Conservation (phyloP, 1,140 invertebrate species). For the Ctenoplectra terminalis region DNA sequence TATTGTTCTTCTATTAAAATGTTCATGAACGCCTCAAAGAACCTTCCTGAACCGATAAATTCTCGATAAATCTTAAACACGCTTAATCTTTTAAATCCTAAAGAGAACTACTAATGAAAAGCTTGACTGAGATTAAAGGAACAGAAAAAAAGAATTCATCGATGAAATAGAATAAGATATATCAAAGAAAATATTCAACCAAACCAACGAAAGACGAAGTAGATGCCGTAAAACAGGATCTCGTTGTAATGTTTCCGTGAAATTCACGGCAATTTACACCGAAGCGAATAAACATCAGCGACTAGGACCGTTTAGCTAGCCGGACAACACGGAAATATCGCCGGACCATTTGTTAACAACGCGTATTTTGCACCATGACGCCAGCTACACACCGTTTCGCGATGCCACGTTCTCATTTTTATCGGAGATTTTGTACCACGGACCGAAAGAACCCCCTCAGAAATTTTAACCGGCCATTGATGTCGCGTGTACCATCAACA, state of each 20-base stretch:
- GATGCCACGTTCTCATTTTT: constrained; percentile 14
- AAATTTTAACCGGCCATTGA: constrained; percentile 16
- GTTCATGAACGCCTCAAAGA: not conserved
- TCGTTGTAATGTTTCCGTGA: not conserved
- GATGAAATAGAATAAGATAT: not conserved
- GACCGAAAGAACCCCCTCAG: not conserved
- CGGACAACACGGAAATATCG: constrained; percentile 19
- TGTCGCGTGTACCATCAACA: not conserved
- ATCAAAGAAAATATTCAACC: not conserved
- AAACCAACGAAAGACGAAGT: too few relatives aligned
- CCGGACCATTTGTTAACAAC: constrained; percentile 27
- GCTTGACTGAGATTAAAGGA: too few relatives aligned
- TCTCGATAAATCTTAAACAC: not conserved
- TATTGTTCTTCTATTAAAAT: constrained; percentile 11
- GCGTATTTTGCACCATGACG: constrained; percentile 14
- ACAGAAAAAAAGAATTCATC: not conserved
- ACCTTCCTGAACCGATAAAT: not conserved
- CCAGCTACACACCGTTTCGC: not conserved
- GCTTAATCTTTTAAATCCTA: not conserved
- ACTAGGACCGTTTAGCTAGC: not conserved
- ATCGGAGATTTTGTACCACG: not conserved
- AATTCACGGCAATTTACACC: constrained; percentile 8
- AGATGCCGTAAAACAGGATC: not conserved
- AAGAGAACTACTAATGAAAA: too few relatives aligned
- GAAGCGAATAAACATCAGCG: constrained; percentile 23